Evolutionary conservation across 2,888 invertebrate genomes (phyloP).

Genomic region (Catocala fraxini): DNA sequence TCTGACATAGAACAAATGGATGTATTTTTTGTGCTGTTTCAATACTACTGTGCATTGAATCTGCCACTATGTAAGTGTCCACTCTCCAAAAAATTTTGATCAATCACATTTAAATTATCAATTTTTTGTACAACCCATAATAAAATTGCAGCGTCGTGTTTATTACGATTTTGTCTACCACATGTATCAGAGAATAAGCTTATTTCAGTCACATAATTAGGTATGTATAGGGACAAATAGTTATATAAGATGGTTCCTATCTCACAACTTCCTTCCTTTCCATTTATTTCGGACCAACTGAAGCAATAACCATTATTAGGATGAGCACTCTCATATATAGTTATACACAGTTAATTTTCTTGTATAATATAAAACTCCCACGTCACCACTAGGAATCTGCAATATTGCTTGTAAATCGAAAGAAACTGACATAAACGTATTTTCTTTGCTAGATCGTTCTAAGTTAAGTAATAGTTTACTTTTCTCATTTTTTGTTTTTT

Average conservation of each 20-base stretch:
- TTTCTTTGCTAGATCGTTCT: slow-evolving; percentile 15
- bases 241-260: slow-evolving; percentile 11
- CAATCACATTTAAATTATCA: slow-evolving; percentile 4
- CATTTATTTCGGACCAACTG: slow-evolving; percentile 10
- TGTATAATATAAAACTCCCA: slow-evolving; percentile 10
- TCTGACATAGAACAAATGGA: slow-evolving; percentile 4
- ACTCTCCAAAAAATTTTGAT: slow-evolving; percentile 14
- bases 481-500: too few relatives aligned
- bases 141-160: slow-evolving; percentile 16
- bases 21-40: slow-evolving; percentile 7
- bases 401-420: slow-evolving; percentile 18
- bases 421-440: slow-evolving; percentile 6
- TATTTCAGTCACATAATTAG: slow-evolving; percentile 12
- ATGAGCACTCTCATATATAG: slow-evolving; percentile 10
- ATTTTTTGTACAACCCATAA: slow-evolving; percentile 12
- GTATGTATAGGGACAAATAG: slow-evolving; percentile 6
- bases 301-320: slow-evolving; percentile 17
- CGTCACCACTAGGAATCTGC: slow-evolving; percentile 4
- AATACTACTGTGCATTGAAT: slow-evolving; percentile 20
- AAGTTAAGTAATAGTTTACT: too few relatives aligned
- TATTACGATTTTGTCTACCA: slow-evolving; percentile 24
- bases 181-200: slow-evolving; percentile 24
- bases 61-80: slow-evolving; percentile 18
- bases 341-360: slow-evolving; percentile 16
- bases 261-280: slow-evolving; percentile 9